Evolutionary conservation across 2,797 vertebrate genomes (phyloP), one percentile per base, ranked within the genome.

Genomic region (Hydrolagus colliei): DNA sequence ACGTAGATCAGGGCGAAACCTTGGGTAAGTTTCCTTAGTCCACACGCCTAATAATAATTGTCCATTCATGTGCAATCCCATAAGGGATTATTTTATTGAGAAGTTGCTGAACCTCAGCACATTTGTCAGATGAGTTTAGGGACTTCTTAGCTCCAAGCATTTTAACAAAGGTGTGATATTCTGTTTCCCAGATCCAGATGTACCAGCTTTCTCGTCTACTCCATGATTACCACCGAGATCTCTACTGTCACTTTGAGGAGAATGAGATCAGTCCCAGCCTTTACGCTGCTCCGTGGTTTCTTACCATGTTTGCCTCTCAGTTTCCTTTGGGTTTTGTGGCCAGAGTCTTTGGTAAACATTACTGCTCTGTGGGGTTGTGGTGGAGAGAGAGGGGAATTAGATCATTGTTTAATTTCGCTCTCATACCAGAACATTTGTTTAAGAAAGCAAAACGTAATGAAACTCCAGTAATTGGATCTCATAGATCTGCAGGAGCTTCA

Each of bases 281-380:
- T 12, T 99, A 99, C 8, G 98, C 98, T 9, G 97, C 98, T 0
- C 97, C 98, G 7, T 99, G 97, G 98, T 99, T 99, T 89, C 98
- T 99, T 90, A 98, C 98, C 0, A 93, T 96, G 89, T 99, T 99
- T 65, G 96, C 97, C 14, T 98, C 98, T 0, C 98, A 99, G 89
- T 99, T 99, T 91, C 97, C 97, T 0, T 93, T 99, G 0, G 98
- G 98, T 77, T 99, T 98, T 13, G 97, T 98, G 71, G 97, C 97
- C 89, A 94, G 98, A 91, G 97, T 99, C 86, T 98, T 99, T 2
- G 97, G 98, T 99, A 92, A 94, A 91, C 89, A 78, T 88, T 87
- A 16, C 18, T 86, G 86, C 67, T 77, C 63, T 52, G 41, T 52
- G 41, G 41, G 41, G 41, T 52, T 52, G 41, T 52, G 41, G 41